Evolutionary conservation across 2,888 invertebrate genomes (phyloP), one percentile per base, ranked within the genome.

Genomic region (Tridacna gigas): DNA sequence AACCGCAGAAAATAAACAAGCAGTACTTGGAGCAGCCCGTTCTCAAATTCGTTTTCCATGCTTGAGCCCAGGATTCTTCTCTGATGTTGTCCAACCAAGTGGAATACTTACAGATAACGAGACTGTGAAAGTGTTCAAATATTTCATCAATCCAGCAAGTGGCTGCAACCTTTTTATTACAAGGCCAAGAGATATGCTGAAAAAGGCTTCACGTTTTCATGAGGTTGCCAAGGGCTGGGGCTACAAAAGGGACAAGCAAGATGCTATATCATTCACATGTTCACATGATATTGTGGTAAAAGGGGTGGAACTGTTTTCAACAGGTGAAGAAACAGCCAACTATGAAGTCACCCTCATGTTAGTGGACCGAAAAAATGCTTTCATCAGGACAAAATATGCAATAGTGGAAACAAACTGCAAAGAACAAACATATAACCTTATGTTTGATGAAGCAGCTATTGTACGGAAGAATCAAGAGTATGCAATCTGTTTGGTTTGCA

Each of bases 121-220:
- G 69, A 66, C 69, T 56, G 69, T 82, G 97, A 81, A 78, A 66
- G 26, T 90, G 26, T 28, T 60, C 48, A 79, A 86, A 73, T 84
- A 84, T 77, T 83, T 75, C 63, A 22, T 79, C 37, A 77, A 81
- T n/a, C 69, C 73, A 4, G 45, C 76, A 51, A 71, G 61, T 26
- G 51, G 47, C 11, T 47, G 28, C n/a, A 51, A 37, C 2, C 66
- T 67, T 22, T 87, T 83, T 51, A 79, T 26, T 25, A 65, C 74
- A 2, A 77, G 63, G 4, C 76, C 74, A 56, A 75, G 87, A 71
- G 79, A 71, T 22, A 60, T 66, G 47, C 67, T 65, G 18, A 48
- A 69, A 20, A 77, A 61, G 22, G 81, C 79, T 67, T 28, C 69
- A 37, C 76, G 87, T 22, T 87, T 87, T 78, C 18, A 18, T 4